Conservation (phyloP, 35 echinoderm and acorn worm species). For the Ophioderma brevispina region DNA sequence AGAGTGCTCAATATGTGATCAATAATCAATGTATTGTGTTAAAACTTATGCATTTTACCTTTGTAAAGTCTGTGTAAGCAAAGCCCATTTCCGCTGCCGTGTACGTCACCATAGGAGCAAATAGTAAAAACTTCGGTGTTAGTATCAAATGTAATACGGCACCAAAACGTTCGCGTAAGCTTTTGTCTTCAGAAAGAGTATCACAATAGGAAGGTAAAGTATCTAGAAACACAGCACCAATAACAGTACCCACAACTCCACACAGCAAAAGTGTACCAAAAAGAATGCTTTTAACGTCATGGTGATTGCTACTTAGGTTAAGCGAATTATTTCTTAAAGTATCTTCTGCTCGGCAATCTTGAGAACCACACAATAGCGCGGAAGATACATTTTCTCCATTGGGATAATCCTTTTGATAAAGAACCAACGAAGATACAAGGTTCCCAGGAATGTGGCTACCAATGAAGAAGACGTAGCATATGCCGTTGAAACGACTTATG, state of each 20-base stretch:
- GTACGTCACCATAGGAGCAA: constrained; percentile 58
- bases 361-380: neutral
- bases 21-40: too few species aligned
- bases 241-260: constrained; percentile 11
- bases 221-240: constrained; percentile 40
- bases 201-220: neutral
- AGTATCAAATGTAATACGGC: constrained; percentile 26
- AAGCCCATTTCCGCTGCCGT: constrained; percentile 60
- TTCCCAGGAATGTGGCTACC: constrained; percentile 41
- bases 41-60: too few species aligned
- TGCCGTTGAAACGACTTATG: constrained; percentile 51
- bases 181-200: neutral
- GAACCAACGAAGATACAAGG: constrained; percentile 10
- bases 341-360: neutral
- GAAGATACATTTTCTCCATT: neutral
- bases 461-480: constrained; percentile 37
- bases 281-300: neutral
- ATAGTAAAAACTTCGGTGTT: constrained; percentile 12
- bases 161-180: neutral
- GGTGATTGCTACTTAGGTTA: neutral
- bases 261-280: constrained; percentile 33
- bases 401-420: neutral
- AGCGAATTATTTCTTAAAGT: neutral
- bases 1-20: too few species aligned
- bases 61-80: constrained; percentile 61